These are phyloP conservation scores for Catostylus mosaicus DNA, from an alignment of 30 jellyfish, hydroid and myxozoan genomes.

Conservation along the genomic window DNA sequence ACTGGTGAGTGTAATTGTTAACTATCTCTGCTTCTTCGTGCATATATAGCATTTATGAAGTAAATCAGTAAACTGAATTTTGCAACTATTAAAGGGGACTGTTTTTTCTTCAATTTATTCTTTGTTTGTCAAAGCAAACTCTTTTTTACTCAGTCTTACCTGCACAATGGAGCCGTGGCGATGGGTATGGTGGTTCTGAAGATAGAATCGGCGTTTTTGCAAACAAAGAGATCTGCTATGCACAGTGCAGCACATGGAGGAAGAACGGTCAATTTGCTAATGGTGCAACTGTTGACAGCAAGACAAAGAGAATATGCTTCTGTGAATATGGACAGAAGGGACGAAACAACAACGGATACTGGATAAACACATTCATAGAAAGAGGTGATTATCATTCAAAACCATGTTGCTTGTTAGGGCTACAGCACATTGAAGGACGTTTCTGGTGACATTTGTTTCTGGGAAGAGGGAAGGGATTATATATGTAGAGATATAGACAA, in stretches of 20 bases:
- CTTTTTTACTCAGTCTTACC: slow-evolving; percentile 11
- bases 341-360: slow-evolving; percentile 25
- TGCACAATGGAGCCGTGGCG: slow-evolving; percentile 62
- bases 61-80: too few relatives aligned
- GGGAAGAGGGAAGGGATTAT: too few relatives aligned
- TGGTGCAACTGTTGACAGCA: slow-evolving; percentile 68
- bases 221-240: slow-evolving; percentile 59
- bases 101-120: too few relatives aligned
- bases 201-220: slow-evolving; percentile 57
- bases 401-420: too few relatives aligned
- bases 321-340: slow-evolving; percentile 69
- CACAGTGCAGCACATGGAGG: slow-evolving; percentile 48
- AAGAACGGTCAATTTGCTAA: slow-evolving; percentile 60
- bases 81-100: too few relatives aligned
- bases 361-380: slow-evolving; percentile 48
- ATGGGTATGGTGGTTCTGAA: slow-evolving; percentile 65
- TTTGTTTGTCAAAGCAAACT: too few relatives aligned
- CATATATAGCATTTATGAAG: too few relatives aligned
- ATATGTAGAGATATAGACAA: too few relatives aligned
- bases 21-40: too few relatives aligned
- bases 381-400: slow-evolving; percentile 54
- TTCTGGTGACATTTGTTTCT: too few relatives aligned
- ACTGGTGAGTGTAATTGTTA: too few relatives aligned
- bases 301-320: slow-evolving; percentile 47
- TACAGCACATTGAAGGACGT: too few relatives aligned